These are phyloP conservation scores for Hippolais icterina DNA, from an alignment of 2,113 vertebrate genomes.

Conservation along the genomic window DNA sequence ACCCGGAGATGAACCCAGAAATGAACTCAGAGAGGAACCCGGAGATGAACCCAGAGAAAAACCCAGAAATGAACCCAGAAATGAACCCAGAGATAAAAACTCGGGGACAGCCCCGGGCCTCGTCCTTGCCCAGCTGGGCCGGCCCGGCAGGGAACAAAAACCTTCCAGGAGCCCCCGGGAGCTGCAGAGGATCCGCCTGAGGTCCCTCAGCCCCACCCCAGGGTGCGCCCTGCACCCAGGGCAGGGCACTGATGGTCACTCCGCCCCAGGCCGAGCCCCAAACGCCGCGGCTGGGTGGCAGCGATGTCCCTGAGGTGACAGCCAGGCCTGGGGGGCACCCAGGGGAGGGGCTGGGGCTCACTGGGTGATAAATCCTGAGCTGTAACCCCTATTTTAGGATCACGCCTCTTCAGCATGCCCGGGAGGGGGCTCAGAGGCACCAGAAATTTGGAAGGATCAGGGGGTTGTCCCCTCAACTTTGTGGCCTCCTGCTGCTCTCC, in stretches of 20 bases:
- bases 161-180: rapidly evolving
- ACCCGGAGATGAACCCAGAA: background rate
- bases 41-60: background rate
- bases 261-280: background rate
- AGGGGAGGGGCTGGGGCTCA: rapidly evolving
- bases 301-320: rapidly evolving
- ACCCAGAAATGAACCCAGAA: no score
- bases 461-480: background rate
- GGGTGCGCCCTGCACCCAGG: background rate
- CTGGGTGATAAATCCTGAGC: rapidly evolving
- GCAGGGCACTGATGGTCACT: background rate
- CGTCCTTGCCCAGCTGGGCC: background rate
- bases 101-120: rapidly evolving
- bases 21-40: background rate
- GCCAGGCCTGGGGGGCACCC: background rate
- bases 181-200: background rate
- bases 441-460: background rate
- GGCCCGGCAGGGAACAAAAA: background rate
- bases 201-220: background rate
- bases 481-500: background rate
- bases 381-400: rapidly evolving
- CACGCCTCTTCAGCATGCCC: background rate
- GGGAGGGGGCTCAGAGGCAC: background rate
- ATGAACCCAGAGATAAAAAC: background rate
- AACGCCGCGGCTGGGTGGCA: rapidly evolving